Conservation (phyloP, 2,888 invertebrate species). For the Campoletis raptor region DNA sequence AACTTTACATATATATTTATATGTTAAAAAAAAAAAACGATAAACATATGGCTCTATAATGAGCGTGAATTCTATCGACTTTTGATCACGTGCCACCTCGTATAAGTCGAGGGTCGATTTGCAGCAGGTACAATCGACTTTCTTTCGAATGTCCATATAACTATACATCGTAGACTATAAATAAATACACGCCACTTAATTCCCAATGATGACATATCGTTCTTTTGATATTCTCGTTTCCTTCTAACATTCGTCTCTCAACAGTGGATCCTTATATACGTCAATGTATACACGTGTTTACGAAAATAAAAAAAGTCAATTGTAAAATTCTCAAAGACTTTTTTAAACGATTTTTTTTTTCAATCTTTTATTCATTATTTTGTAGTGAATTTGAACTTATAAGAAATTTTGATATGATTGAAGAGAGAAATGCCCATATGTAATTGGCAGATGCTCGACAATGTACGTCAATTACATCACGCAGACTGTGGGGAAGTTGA, state of each 20-base stretch:
- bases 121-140: conserved; percentile 21
- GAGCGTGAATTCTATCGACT: conserved; percentile 54
- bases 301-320: background rate
- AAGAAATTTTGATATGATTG: background rate
- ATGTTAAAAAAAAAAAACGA: background rate
- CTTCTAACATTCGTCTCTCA: background rate
- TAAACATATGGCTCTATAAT: conserved; percentile 3
- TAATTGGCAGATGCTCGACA: conserved; percentile 74
- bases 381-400: background rate
- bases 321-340: background rate
- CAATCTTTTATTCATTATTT: background rate
- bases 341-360: background rate
- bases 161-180: background rate
- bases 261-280: background rate
- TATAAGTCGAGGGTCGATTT: conserved; percentile 35
- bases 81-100: conserved; percentile 41
- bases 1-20: background rate
- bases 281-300: background rate
- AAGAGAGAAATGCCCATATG: background rate
- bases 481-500: background rate
- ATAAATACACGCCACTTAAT: conserved; percentile 15
- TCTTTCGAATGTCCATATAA: conserved; percentile 5
- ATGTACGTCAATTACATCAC: conserved; percentile 15
- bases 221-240: background rate
- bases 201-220: conserved; percentile 1